Conservation (phyloP, 2,888 invertebrate species). For the Peribatodes rhomboidaria region DNA sequence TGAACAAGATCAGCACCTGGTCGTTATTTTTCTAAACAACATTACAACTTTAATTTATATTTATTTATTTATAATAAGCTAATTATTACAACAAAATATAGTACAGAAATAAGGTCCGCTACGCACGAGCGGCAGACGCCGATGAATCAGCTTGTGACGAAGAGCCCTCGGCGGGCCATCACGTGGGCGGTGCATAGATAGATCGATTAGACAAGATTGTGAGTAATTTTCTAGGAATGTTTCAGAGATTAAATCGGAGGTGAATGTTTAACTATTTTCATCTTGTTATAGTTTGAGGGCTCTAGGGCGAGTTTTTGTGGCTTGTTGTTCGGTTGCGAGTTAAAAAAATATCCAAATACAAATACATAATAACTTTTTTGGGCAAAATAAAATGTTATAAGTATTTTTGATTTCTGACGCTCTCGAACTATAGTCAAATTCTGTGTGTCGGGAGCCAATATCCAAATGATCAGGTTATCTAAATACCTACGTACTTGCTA, state of each 20-base stretch:
- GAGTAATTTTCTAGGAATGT: conserved; percentile 23
- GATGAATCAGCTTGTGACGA: conserved; percentile 36
- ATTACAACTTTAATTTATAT: too few relatives aligned
- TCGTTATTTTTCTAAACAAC: not conserved
- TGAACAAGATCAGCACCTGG: too few relatives aligned
- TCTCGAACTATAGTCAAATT: too few relatives aligned
- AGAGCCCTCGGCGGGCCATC: conserved; percentile 27
- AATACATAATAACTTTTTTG: too few relatives aligned
- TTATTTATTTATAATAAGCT: conserved; percentile 1
- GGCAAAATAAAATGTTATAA: too few relatives aligned
- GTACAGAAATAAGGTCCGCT: conserved; percentile 3
- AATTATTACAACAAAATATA: not conserved
- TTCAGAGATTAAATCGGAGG: conserved; percentile 7
- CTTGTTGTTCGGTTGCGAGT: not conserved
- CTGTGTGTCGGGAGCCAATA: too few relatives aligned
- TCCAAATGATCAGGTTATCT: too few relatives aligned
- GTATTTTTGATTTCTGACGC: too few relatives aligned
- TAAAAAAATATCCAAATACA: too few relatives aligned
- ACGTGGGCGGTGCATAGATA: conserved; percentile 29
- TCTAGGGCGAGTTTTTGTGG: not conserved
- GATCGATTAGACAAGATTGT: conserved; percentile 22
- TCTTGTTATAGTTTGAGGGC: conserved; percentile 2
- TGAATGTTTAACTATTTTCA: conserved; percentile 13
- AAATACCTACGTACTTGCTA: too few relatives aligned
- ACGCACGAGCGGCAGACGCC: not conserved